Evolutionary conservation across 2,797 vertebrate species (phyloP), one percentile per base, ranked within the genome.

Genomic region (Aplochiton taeniatus): DNA sequence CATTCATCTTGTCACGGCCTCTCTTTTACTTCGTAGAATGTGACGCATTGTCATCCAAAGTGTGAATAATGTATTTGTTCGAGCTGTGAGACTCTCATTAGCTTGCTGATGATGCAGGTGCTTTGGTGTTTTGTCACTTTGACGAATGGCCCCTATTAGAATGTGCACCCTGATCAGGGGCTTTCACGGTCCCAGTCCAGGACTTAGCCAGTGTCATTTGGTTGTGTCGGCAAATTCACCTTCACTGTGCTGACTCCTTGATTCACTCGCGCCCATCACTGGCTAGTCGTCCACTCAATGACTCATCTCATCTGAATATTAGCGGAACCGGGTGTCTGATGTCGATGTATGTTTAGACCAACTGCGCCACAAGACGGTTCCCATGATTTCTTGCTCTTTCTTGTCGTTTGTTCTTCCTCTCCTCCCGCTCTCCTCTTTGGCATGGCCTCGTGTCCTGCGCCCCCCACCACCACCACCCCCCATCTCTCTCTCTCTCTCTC

Each of bases 331-430:
- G 83, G 81, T 78, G 79, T 76, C 78, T 73, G 72, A 77, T 83
- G 82, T 82, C 84, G 83, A 85, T 87, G 81, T 85, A 81, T 76
- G 82, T 83, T 85, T 81, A 78, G 54, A 63, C 70, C 68, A 76
- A 68, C 70, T 76, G 73, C 20, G 44, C 61, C 58, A 54, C 57
- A 56, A 56, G n/a, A 17, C 74, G 63, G 79, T 90, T 89, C 85
- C 79, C 82, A 88, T 83, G 85, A 83, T 89, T 83, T 85, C 83
- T 83, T 87, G 74, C 79, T 81, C 73, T n/a, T n/a, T n/a, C 57
- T 31, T 63, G 8, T 68, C 80, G 72, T 86, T 84, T 88, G 84
- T 80, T 85, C 83, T 87, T 80, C 78, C 79, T 76, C 77, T n/a
- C n/a, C n/a, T n/a, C n/a, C n/a, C n/a, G n/a, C n/a, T 41, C 16